These are phyloP conservation scores for Clamator glandarius DNA, from an alignment of 2,797 vertebrate species.

Conservation along the genomic window DNA sequence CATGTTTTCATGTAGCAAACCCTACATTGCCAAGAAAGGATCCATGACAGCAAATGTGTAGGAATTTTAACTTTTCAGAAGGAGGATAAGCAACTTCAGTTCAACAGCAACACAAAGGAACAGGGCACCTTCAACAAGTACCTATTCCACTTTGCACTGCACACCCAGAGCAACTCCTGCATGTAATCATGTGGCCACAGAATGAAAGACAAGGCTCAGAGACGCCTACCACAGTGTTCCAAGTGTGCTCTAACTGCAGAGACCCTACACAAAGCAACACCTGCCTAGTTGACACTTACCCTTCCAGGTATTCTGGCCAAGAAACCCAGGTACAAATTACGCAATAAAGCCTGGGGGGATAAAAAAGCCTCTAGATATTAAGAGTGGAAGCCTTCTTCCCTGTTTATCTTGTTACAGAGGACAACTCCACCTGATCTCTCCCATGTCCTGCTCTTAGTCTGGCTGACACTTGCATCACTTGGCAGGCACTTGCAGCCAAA, in stretches of 20 bases:
- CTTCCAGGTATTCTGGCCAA: neutral
- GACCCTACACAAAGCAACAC: neutral
- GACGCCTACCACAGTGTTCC: neutral
- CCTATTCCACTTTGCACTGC: neutral
- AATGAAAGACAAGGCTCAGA: neutral
- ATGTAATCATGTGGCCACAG: fast-evolving
- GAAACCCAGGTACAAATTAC: neutral
- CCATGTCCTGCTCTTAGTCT: neutral
- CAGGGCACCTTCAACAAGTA: neutral
- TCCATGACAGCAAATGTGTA: fast-evolving
- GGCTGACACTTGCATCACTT: neutral
- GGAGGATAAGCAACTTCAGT: neutral
- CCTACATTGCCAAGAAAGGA: neutral
- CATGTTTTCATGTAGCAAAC: neutral
- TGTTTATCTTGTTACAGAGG: neutral
- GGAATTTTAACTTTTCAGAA: neutral
- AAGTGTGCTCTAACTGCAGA: neutral
- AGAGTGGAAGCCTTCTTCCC: neutral
- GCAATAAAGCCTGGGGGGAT: neutral
- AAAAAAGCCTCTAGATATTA: neutral
- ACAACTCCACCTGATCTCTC: neutral
- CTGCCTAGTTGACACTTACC: neutral
- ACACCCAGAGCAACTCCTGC: neutral
- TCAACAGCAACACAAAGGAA: neutral
- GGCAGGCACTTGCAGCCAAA: neutral